Evolutionary conservation across 2,888 invertebrate genomes (phyloP).

Genomic region (Himalopsyche kuldschensis): DNA sequence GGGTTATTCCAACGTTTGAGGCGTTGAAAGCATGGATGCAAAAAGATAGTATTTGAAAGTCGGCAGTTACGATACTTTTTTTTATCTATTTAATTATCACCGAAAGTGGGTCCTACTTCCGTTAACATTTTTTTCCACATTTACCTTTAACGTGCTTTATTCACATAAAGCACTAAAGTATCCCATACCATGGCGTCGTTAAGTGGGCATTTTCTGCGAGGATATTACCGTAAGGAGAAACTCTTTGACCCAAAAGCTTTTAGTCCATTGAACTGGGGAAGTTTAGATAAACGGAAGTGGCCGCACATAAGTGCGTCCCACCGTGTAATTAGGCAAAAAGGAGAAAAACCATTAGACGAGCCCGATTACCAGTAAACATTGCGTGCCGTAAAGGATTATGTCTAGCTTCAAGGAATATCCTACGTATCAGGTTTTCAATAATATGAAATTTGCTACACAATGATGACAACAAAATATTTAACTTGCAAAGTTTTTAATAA

Average conservation of each 20-base stretch:
- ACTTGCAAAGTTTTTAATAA: no score
- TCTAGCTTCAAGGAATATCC: neutral
- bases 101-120: no score
- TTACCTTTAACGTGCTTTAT: no score
- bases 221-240: neutral
- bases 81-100: no score
- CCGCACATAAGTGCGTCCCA: neutral
- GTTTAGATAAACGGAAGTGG: neutral
- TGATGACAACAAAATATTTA: no score
- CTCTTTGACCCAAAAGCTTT: neutral
- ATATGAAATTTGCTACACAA: neutral
- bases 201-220: neutral
- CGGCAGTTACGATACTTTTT: no score
- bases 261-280: neutral
- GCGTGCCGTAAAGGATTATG: neutral
- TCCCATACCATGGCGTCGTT: neutral
- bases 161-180: no score
- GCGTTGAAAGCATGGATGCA: no score
- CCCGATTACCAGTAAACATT: neutral
- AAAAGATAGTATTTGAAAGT: no score
- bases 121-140: no score
- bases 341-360: neutral
- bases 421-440: neutral
- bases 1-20: no score
- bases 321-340: neutral